A percentile compares a stretch with the other conserved stretches of the same genome.
Evolutionary conservation across 2,113 vertebrate genomes (phyloP).

Genomic region (Plectropomus leopardus): DNA sequence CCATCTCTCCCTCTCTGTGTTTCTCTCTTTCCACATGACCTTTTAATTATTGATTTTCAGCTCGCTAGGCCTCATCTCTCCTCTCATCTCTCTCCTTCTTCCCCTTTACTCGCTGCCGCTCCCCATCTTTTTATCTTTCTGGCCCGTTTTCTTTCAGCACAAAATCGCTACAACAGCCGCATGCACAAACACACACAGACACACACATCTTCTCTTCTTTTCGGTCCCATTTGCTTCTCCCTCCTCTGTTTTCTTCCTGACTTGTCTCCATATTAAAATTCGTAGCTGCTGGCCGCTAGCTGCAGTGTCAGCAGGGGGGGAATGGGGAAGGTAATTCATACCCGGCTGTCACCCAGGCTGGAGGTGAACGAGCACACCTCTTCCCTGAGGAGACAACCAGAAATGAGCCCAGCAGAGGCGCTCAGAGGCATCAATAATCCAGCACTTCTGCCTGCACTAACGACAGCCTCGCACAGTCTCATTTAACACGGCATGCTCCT

Average conservation of each 20-base stretch:
- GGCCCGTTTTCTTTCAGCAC: not conserved
- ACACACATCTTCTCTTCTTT: not conserved
- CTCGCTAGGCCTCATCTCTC: constrained; percentile 43
- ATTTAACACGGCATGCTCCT: constrained; percentile 50
- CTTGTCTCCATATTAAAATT: constrained; percentile 70
- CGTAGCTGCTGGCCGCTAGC: constrained; percentile 50
- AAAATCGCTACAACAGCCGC: constrained; percentile 41
- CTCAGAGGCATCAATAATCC: constrained; percentile 73
- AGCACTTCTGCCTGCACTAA: constrained; percentile 41
- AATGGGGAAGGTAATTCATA: constrained; percentile 75
- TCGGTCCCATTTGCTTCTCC: constrained; percentile 11
- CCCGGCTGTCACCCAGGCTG: constrained; percentile 63
- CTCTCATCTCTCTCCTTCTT: constrained; percentile 42
- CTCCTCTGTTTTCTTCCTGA: constrained; percentile 24
- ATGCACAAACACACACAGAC: constrained; percentile 5
- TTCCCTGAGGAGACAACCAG: constrained; percentile 56
- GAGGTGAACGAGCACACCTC: constrained; percentile 68
- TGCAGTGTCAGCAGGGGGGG: constrained; percentile 78
- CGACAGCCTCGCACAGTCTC: constrained; percentile 46
- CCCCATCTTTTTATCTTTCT: constrained; percentile 9
- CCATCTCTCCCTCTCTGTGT: constrained; percentile 1
- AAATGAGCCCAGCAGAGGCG: constrained; percentile 63
- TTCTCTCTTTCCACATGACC: constrained; percentile 60
- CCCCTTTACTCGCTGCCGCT: constrained; percentile 25
- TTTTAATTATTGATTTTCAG: constrained; percentile 82